Conservation (phyloP, 2,113 vertebrate species). For the Paratilapia polleni region DNA sequence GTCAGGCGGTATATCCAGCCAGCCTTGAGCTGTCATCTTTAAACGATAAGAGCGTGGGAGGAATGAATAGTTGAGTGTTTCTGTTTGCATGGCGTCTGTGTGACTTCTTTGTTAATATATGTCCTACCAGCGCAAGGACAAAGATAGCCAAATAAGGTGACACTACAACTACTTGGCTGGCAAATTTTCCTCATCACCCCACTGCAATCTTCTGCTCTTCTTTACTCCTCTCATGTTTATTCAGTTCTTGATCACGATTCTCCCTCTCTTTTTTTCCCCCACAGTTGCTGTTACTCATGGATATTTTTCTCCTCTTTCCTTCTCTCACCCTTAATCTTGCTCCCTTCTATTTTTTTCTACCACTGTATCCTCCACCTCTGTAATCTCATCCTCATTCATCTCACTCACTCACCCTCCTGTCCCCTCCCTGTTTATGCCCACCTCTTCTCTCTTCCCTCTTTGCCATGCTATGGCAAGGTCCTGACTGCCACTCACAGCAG, state of each 20-base stretch:
- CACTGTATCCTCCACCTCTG: background rate
- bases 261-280: background rate
- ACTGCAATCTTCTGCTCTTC: background rate
- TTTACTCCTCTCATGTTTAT: constrained; percentile 48
- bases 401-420: constrained; percentile 2
- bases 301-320: constrained; percentile 32
- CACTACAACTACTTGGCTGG: constrained; percentile 34
- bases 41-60: constrained; percentile 46
- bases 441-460: background rate
- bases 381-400: constrained; percentile 36
- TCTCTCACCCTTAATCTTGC: constrained; percentile 14
- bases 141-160: constrained; percentile 52
- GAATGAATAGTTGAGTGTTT: constrained; percentile 40
- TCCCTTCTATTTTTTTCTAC: background rate
- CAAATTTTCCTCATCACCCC: constrained; percentile 34
- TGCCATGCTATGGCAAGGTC: constrained; percentile 33
- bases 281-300: background rate
- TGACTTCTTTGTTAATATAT: constrained; percentile 51
- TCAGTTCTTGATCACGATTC: constrained; percentile 21
- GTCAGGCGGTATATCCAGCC: constrained; percentile 45
- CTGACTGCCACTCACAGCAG: constrained; percentile 64
- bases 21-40: constrained; percentile 62
- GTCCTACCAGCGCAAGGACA: constrained; percentile 60
- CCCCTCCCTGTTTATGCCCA: background rate
- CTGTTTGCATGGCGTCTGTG: constrained; percentile 23